phyloP scores from a whole-genome alignment of 2,888 invertebrate species.

The Harpagoxenus sublaevis region DNA sequence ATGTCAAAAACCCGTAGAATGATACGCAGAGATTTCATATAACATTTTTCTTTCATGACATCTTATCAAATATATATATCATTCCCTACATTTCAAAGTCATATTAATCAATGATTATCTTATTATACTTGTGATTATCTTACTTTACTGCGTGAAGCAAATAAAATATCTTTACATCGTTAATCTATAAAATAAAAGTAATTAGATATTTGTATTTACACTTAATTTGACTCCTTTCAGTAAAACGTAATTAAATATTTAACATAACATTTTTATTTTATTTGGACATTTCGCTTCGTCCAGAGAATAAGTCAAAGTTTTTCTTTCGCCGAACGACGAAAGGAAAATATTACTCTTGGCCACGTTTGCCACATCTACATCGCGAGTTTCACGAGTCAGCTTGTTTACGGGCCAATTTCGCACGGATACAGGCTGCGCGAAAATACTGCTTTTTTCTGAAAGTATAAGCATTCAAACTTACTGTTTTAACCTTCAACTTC shows the following conservation, averaged over 20 bases:
- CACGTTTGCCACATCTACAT: constrained; percentile 70
- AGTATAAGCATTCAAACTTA: constrained; percentile 67
- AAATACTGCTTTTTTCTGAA: constrained; percentile 65
- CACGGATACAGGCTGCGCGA: constrained; percentile 70
- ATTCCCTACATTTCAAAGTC: neutral
- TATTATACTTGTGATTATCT: neutral
- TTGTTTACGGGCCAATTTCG: constrained; percentile 75
- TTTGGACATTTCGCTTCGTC: neutral
- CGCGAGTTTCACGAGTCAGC: constrained; percentile 74
- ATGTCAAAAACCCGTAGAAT: neutral
- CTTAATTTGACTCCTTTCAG: neutral
- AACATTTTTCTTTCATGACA: neutral
- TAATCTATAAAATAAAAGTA: constrained; percentile 13
- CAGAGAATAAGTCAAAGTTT: constrained; percentile 52
- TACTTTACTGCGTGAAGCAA: neutral
- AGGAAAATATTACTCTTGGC: constrained; percentile 71
- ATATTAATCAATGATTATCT: neutral
- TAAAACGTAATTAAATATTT: constrained; percentile 12
- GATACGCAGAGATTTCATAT: neutral
- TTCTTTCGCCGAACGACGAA: constrained; percentile 54
- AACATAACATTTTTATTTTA: constrained; percentile 7
- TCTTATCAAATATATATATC: neutral
- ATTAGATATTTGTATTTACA: neutral
- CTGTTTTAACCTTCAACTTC: constrained; percentile 56
- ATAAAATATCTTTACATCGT: neutral